Percentiles rank a stretch among this genome's conserved stretches.
Evolutionary conservation across 2,797 vertebrate species (phyloP).

Genomic region (Typhlichthys subterraneus): DNA sequence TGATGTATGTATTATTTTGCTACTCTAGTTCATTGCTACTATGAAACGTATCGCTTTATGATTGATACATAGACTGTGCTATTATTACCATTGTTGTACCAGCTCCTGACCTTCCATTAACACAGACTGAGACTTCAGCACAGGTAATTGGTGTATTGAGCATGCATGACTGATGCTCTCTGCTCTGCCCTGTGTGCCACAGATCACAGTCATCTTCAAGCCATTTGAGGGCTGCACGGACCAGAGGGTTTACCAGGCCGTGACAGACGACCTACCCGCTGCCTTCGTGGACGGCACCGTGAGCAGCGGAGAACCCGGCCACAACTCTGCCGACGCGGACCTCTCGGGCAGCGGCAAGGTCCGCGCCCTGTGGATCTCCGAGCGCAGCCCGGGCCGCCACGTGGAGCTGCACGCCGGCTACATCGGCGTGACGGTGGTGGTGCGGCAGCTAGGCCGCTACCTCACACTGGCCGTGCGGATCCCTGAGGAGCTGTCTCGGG

Average conservation of each 20-base stretch:
- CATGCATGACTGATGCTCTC: background rate
- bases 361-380: conserved; percentile 87
- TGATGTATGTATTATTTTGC: conserved; percentile 15
- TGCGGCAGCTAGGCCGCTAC: conserved; percentile 93
- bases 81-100: too few relatives aligned
- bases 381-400: conserved; percentile 83
- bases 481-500: conserved; percentile 87
- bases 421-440: conserved; percentile 90
- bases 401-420: conserved; percentile 91
- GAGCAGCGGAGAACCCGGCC: conserved; percentile 81
- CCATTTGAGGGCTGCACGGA: conserved; percentile 91
- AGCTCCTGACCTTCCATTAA: too few relatives aligned
- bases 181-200: background rate
- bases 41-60: background rate
- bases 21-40: background rate
- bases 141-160: too few relatives aligned
- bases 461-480: conserved; percentile 91
- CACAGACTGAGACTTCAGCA: too few relatives aligned
- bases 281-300: conserved; percentile 95
- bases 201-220: conserved; percentile 98
- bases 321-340: conserved; percentile 70
- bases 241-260: conserved; percentile 95
- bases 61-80: too few relatives aligned
- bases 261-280: conserved; percentile 91
- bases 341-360: conserved; percentile 67